Conservation (phyloP, 1,140 invertebrate genomes). For the Drosophila melanica region DNA sequence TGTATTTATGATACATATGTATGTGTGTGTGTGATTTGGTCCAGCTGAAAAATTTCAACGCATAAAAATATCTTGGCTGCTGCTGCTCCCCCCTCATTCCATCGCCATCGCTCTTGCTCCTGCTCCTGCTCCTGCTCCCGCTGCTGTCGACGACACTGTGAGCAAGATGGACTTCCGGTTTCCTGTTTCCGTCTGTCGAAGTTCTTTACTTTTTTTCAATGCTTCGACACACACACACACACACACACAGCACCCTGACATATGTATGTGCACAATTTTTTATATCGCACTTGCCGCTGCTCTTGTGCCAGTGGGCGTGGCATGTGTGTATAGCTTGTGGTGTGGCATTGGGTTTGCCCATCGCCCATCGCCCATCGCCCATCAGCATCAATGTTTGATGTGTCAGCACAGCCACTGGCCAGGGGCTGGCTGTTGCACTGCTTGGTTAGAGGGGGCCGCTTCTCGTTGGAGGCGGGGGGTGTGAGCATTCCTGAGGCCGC, state of each 20-base stretch:
- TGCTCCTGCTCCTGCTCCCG: slow-evolving; percentile 5
- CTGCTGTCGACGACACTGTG: slow-evolving; percentile 78
- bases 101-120: too few species aligned
- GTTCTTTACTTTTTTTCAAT: slow-evolving; percentile 82
- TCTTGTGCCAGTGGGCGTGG: slow-evolving; percentile 59
- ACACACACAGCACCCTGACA: slow-evolving; percentile 47
- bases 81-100: slow-evolving; percentile 15
- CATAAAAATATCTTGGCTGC: slow-evolving; percentile 81
- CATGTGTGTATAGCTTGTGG: slow-evolving; percentile 49
- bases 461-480: neutral
- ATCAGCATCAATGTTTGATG: slow-evolving; percentile 68
- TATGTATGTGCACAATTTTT: slow-evolving; percentile 67
- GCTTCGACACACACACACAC: slow-evolving; percentile 61
- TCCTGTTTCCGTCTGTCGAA: slow-evolving; percentile 84
- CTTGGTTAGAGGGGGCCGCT: neutral
- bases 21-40: slow-evolving; percentile 75
- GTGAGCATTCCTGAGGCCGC: slow-evolving; percentile 48
- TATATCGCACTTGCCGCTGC: slow-evolving; percentile 65
- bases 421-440: neutral
- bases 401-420: slow-evolving; percentile 62
- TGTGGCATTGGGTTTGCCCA: slow-evolving; percentile 49
- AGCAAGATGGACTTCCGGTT: slow-evolving; percentile 84
- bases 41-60: slow-evolving; percentile 82
- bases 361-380: slow-evolving; percentile 48
- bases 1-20: slow-evolving; percentile 45